Conservation (phyloP, 2,113 vertebrate genomes). For the Scortum barcoo region DNA sequence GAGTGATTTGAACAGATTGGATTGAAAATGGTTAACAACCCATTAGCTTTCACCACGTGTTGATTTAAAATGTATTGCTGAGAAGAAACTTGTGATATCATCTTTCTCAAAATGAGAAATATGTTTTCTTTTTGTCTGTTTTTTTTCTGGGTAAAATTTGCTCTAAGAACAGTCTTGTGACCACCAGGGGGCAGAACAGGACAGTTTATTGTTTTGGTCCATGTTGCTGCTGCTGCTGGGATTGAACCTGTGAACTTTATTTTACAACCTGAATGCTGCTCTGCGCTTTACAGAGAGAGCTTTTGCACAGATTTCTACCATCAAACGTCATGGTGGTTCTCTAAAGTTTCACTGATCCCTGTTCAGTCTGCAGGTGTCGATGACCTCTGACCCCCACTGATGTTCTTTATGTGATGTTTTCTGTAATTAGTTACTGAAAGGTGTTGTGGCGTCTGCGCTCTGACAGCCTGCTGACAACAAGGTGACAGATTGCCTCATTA, state of each 20-base stretch:
- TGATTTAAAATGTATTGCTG: too few relatives aligned
- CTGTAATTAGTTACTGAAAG: neutral
- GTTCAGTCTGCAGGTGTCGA: too few relatives aligned
- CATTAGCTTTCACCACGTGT: too few relatives aligned
- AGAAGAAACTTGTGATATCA: too few relatives aligned
- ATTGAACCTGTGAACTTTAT: neutral
- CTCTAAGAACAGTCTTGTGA: neutral
- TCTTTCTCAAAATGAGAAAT: too few relatives aligned
- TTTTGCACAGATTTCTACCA: too few relatives aligned
- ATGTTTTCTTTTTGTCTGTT: neutral
- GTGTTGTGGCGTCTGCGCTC: neutral
- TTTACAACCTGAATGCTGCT: neutral
- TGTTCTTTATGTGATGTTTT: neutral
- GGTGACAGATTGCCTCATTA: neutral
- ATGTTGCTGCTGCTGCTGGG: neutral
- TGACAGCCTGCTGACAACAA: neutral
- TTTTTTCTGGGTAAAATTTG: neutral
- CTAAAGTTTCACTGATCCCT: neutral
- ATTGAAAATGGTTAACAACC: too few relatives aligned
- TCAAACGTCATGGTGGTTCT: too few relatives aligned
- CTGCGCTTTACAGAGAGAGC: neutral
- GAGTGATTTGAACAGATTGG: too few relatives aligned
- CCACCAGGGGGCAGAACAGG: constrained; percentile 38
- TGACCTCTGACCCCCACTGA: neutral
- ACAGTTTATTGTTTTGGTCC: neutral